phyloP scores from a whole-genome alignment of 2,797 vertebrate species.

The Phalloptychus januarius region DNA sequence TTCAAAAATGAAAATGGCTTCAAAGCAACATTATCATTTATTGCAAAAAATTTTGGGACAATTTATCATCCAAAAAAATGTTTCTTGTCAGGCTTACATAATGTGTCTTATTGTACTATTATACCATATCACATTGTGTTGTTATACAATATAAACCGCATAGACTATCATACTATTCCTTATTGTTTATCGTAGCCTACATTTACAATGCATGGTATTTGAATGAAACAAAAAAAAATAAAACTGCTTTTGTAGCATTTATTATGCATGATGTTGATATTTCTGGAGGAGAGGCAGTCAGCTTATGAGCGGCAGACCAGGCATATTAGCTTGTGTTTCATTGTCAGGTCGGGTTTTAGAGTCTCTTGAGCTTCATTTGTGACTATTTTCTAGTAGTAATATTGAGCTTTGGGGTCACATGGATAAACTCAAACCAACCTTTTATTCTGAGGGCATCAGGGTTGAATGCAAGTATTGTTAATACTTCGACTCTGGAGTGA shows the following conservation, averaged over 20 bases:
- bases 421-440: background rate
- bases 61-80: no score
- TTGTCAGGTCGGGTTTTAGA: conserved; percentile 1
- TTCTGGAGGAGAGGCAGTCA: conserved; percentile 31
- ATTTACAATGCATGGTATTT: background rate
- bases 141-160: background rate
- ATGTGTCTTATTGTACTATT: background rate
- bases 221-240: background rate
- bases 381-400: background rate
- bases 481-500: background rate
- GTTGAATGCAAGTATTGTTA: background rate
- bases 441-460: background rate
- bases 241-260: background rate
- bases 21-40: no score
- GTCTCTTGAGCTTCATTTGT: no score
- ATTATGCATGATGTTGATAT: conserved; percentile 18
- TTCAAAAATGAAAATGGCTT: no score
- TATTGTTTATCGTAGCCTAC: background rate
- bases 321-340: conserved; percentile 17
- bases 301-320: conserved; percentile 28
- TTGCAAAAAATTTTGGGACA: no score
- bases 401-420: background rate
- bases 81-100: background rate
- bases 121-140: background rate
- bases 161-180: background rate